These are phyloP conservation scores for Ecdyonurus torrentis DNA, from an alignment of 2,888 invertebrate species.

Conservation along the genomic window DNA sequence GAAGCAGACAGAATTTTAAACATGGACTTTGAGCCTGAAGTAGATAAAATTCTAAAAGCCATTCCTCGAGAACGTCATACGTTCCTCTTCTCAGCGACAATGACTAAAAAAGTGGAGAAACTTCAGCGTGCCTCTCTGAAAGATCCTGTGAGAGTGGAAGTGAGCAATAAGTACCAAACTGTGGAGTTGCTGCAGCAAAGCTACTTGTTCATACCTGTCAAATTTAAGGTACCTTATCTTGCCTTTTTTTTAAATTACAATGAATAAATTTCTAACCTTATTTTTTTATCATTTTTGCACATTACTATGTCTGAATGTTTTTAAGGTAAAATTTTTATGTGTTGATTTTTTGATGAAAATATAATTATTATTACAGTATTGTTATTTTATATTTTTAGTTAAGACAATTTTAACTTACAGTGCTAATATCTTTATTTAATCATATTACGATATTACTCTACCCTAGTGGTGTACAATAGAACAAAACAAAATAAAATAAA, in stretches of 20 bases:
- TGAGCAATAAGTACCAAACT: slow-evolving; percentile 91
- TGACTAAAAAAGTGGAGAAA: slow-evolving; percentile 96
- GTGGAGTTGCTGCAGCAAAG: slow-evolving; percentile 91
- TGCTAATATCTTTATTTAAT: too few species aligned
- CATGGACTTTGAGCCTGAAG: slow-evolving; percentile 97
- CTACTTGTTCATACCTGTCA: slow-evolving; percentile 88
- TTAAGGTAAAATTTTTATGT: slow-evolving; percentile 13
- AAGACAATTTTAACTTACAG: too few species aligned
- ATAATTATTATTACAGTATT: too few species aligned
- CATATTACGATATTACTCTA: too few species aligned
- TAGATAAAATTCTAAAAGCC: slow-evolving; percentile 77
- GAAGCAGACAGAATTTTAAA: slow-evolving; percentile 98
- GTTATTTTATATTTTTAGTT: too few species aligned
- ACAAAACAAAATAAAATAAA: too few species aligned
- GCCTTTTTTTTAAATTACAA: too few species aligned
- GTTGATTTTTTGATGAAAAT: background rate
- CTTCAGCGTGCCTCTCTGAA: slow-evolving; percentile 85
- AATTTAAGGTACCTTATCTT: slow-evolving; percentile 65
- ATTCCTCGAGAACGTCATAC: slow-evolving; percentile 86
- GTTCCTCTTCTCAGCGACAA: slow-evolving; percentile 93
- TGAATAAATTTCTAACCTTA: too few species aligned
- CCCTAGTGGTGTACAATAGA: too few species aligned
- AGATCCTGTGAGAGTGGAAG: slow-evolving; percentile 92
- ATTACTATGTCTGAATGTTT: slow-evolving; percentile 1
- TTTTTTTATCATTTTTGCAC: background rate